Evolutionary conservation across 2,113 vertebrate species (phyloP), one percentile per base, ranked within the genome.

Genomic region (Zosterops lateralis): DNA sequence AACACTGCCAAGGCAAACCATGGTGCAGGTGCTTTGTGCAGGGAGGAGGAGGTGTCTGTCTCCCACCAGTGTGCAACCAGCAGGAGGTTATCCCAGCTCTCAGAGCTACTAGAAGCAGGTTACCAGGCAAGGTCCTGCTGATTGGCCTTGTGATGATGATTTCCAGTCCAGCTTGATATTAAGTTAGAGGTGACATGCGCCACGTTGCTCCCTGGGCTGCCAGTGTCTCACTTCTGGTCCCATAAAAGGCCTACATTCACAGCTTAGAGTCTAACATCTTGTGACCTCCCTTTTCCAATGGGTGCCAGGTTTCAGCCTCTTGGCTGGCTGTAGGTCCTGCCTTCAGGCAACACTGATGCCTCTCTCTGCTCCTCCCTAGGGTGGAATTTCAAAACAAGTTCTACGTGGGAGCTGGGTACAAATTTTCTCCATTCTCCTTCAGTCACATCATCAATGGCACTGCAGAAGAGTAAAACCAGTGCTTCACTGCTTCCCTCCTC

Each of bases 311-410:
- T 73, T 89, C 11, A 12, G 36, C 44, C 44, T 90, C 60, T 85
- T 3, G 1, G 7, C 54, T 87, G 26, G 24, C 12, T 0, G 1
- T n/a, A 78, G 16, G 6, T 70, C 60, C 64, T 74, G 72, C 20
- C 36, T 1, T 1, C 1, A 2, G 13, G 44, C 44, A 38, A 17
- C 21, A 26, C 84, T 89, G 34, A 96, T 5, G 5, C 3, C 11
- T 31, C 11, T 3, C 50, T 61, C 71, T 62, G 50, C 28, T 88
- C 22, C 4, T 94, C n/a, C 32, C 10, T 54, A 98, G 98, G 98
- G 98, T 98, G 47, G 98, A 98, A 92, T 98, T 98, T 96, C 98
- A 98, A 96, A 98, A 98, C 95, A 98, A 98, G 92, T 98, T 98
- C 97, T 98, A 98, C 14, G 40, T 87, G 1, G 98, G 98, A 50